Evolutionary conservation across 2,113 vertebrate genomes (phyloP).

Genomic region (Phalacrocorax pelagicus): DNA sequence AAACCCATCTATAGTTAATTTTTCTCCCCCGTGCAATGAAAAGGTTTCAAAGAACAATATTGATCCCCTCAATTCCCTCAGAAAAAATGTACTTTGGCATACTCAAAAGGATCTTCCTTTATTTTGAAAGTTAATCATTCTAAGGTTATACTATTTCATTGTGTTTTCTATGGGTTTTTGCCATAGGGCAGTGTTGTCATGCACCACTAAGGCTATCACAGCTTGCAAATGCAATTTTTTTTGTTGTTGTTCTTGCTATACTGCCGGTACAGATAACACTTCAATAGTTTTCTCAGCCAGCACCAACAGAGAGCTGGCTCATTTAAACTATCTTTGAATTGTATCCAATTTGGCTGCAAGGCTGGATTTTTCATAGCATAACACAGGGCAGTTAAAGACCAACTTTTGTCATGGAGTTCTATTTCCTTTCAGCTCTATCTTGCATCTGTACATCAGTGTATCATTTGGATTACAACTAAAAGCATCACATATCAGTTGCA

Average conservation of each 20-base stretch:
- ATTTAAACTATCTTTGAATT: neutral
- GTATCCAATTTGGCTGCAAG: slow-evolving; percentile 13
- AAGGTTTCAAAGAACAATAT: neutral
- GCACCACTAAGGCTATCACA: neutral
- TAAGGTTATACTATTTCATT: neutral
- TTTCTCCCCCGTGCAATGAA: neutral
- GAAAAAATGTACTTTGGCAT: neutral
- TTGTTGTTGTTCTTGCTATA: neutral
- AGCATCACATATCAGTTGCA: neutral
- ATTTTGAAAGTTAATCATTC: neutral
- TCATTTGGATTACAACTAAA: neutral
- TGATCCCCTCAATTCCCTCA: neutral
- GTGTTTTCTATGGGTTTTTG: neutral
- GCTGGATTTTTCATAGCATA: neutral
- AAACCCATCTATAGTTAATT: neutral
- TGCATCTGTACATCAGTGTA: neutral
- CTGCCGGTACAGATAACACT: neutral
- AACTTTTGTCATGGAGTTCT: neutral
- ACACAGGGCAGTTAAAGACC: neutral
- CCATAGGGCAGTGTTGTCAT: neutral
- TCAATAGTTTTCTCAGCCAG: slow-evolving; percentile 13
- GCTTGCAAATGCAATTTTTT: neutral
- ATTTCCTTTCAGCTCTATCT: neutral
- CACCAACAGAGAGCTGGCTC: slow-evolving; percentile 31
- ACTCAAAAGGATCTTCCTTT: neutral